phyloP scores from a whole-genome alignment of 2,888 invertebrate genomes.

The Diogma glabrata region DNA sequence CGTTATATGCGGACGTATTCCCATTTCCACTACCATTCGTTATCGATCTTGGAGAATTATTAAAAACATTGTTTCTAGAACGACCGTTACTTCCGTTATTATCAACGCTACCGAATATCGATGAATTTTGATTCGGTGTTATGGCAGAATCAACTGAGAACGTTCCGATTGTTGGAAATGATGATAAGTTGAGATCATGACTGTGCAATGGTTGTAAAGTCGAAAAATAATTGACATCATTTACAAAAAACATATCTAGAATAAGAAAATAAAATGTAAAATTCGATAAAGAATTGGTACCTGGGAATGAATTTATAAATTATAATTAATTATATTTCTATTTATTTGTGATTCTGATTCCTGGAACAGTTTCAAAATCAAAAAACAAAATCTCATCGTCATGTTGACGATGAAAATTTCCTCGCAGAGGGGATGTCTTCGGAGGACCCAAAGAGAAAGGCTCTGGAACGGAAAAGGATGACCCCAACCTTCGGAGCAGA shows the following conservation, averaged over 20 bases:
- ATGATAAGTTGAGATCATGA: conserved; percentile 4
- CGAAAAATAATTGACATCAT: background rate
- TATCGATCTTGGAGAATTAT: conserved; percentile 17
- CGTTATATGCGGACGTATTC: conserved; percentile 24
- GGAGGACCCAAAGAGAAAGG: too few relatives aligned
- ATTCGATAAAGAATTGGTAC: too few relatives aligned
- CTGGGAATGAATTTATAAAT: too few relatives aligned
- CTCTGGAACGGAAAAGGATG: too few relatives aligned
- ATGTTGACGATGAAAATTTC: too few relatives aligned
- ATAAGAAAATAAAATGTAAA: too few relatives aligned
- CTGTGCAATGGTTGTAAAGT: background rate
- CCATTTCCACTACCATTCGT: conserved; percentile 24
- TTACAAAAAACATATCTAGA: background rate
- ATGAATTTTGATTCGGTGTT: conserved; percentile 3
- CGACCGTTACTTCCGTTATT: conserved; percentile 5
- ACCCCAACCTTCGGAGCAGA: too few relatives aligned
- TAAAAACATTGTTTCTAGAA: conserved; percentile 1
- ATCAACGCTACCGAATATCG: conserved; percentile 21
- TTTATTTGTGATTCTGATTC: too few relatives aligned
- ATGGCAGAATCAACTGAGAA: conserved; percentile 30
- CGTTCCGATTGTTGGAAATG: conserved; percentile 37
- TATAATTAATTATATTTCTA: too few relatives aligned
- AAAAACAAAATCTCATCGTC: too few relatives aligned
- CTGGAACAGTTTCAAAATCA: too few relatives aligned
- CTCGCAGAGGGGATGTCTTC: too few relatives aligned